Evolutionary conservation across 1,140 invertebrate species (phyloP), one percentile per base, ranked within the genome.

Genomic region (Euwallacea similis): DNA sequence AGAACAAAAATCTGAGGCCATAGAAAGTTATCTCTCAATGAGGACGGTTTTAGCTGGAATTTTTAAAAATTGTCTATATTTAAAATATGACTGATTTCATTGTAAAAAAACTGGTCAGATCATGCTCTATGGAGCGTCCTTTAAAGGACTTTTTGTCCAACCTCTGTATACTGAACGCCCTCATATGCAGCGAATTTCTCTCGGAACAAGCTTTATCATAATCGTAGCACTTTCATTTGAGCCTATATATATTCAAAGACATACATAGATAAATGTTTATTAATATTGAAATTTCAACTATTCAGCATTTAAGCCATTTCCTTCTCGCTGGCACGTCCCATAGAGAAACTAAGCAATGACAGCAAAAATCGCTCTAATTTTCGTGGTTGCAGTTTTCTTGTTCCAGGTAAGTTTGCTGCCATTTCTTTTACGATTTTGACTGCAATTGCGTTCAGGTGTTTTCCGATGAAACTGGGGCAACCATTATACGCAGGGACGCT

Each of bases 311-410:
- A 15, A 50, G 10, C 13, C 21, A 7, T 15, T 4, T 10, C 9
- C 9, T 56, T n/a, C 54, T n/a, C 11, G 11, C 9, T n/a, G 4
- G 16, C 10, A 9, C 54, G 9, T 9, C 16, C 54, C 10, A 56
- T 8, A 56, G 11, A 13, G 16, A 4, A 33, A 33, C 21, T 33
- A 33, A 1, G 4, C 11, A 10, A 77, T 77, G 76, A 72, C 69
- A n/a, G 64, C 67, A 16, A 74, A 68, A 43, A 33, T 77, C 2
- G 66, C 71, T 55, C 68, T 76, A 41, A 56, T 75, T 46, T 69
- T 72, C 33, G 7, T 76, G 8, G 71, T 67, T 7, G 68, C 67
- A n/a, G 50, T 77, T 42, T 42, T 70, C 9, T 7, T 76, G 9
- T 74, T 74, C 59, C 74, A 74, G 59, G 76, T 76, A 68, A 75